Percentiles rank a stretch among this genome's conserved stretches.
Evolutionary conservation across 2,888 invertebrate species (phyloP).

Genomic region (Monoplex corrugatus): DNA sequence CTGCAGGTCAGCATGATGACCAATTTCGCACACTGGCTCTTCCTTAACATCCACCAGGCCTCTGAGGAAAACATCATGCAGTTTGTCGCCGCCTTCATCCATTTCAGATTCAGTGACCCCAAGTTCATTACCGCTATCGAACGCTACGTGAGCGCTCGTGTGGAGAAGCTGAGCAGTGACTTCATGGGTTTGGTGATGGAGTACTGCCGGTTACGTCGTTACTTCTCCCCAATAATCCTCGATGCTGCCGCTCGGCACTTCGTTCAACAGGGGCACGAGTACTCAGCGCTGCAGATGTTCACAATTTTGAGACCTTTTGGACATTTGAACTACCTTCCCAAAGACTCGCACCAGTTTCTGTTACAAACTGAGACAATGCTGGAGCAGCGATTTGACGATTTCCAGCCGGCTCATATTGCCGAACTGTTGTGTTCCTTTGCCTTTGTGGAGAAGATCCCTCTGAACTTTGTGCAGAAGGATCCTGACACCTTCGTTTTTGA

Average conservation of each 20-base stretch:
- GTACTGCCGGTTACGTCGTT: conserved; percentile 85
- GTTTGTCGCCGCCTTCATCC: conserved; percentile 84
- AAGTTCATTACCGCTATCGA: conserved; percentile 85
- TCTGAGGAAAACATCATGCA: conserved; percentile 83
- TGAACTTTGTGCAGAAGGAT: conserved; percentile 85
- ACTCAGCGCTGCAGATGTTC: conserved; percentile 84
- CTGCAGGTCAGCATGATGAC: conserved; percentile 76
- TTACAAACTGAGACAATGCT: conserved; percentile 83
- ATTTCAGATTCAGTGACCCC: conserved; percentile 84
- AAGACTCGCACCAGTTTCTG: conserved; percentile 30
- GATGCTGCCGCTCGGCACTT: conserved; percentile 85
- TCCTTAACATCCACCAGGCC: conserved; percentile 85
- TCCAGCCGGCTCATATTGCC: conserved; percentile 84
- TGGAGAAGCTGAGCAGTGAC: conserved; percentile 81
- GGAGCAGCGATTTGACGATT: conserved; percentile 84
- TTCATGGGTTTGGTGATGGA: conserved; percentile 86
- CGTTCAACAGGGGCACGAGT: conserved; percentile 81
- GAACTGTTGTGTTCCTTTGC: conserved; percentile 86
- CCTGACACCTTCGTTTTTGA: conserved; percentile 85
- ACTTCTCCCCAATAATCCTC: conserved; percentile 85
- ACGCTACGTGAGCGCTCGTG: conserved; percentile 85
- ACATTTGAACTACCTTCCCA: conserved; percentile 84
- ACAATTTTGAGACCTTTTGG: conserved; percentile 86
- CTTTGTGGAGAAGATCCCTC: conserved; percentile 86
- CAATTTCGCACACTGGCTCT: conserved; percentile 85